Conservation (phyloP, 2,797 vertebrate genomes). For the Sebastes paucispinis region DNA sequence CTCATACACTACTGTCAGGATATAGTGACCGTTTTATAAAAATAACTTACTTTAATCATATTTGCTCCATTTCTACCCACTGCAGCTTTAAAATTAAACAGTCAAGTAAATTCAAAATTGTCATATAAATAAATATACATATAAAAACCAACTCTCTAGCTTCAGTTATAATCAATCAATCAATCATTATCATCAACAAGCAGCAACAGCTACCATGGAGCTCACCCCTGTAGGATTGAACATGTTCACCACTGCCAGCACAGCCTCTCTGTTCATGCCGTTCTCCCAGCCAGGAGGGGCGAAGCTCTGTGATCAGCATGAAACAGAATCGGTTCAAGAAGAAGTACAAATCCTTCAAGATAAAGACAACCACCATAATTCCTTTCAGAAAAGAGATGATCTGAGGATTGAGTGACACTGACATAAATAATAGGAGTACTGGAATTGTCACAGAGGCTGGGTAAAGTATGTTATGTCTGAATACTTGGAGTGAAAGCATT, state of each 20-base stretch:
- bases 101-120: too few species aligned
- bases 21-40: too few species aligned
- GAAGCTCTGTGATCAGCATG: conserved; percentile 61
- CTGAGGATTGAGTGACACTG: not conserved
- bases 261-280: conserved; percentile 70
- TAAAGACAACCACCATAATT: not conserved
- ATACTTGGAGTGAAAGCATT: not conserved
- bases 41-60: too few species aligned
- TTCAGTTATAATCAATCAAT: not conserved
- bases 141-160: not conserved
- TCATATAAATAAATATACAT: not conserved
- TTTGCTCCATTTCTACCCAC: too few species aligned
- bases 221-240: conserved; percentile 77
- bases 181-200: not conserved
- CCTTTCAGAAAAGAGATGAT: not conserved
- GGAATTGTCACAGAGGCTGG: not conserved
- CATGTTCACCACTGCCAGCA: conserved; percentile 62
- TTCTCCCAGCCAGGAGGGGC: conserved; percentile 71
- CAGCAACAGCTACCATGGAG: not conserved
- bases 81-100: too few species aligned
- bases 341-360: not conserved
- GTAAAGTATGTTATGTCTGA: not conserved
- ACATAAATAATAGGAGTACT: not conserved
- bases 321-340: not conserved
- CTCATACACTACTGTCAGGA: too few species aligned